A percentile compares a stretch with the other conserved stretches of the same genome.
phyloP scores from a whole-genome alignment of 2,113 vertebrate species.

The Muscicapa adusta region DNA sequence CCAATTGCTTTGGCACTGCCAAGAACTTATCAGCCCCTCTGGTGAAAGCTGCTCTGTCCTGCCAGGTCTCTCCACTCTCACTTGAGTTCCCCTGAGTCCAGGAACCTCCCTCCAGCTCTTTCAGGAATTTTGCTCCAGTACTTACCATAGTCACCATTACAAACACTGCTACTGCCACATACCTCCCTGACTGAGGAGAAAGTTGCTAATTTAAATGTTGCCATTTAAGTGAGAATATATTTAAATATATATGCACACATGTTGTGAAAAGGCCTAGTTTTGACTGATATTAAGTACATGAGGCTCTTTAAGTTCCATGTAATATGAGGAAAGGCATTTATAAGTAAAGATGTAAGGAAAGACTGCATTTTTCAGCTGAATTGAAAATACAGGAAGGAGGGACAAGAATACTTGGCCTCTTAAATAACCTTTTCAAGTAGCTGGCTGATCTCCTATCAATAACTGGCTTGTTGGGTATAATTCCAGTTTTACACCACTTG shows the following conservation, averaged over 20 bases:
- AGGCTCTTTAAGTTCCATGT: background rate
- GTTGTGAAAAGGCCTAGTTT: background rate
- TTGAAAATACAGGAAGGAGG: background rate
- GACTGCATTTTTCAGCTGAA: background rate
- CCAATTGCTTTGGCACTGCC: no score
- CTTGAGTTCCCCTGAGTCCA: background rate
- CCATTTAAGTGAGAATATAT: background rate
- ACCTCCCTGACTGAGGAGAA: background rate
- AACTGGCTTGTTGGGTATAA: background rate
- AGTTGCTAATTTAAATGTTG: background rate
- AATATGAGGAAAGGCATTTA: background rate
- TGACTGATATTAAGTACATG: background rate
- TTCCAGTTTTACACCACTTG: background rate
- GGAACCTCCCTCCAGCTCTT: background rate
- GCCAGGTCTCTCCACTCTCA: no score
- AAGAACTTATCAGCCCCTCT: background rate
- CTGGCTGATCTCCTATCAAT: background rate
- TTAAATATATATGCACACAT: background rate
- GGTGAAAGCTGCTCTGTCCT: background rate
- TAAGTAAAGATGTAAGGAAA: background rate
- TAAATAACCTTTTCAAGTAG: background rate
- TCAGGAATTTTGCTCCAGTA: background rate
- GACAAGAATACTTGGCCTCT: background rate
- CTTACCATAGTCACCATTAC: background rate
- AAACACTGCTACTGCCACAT: fast-evolving